Evolutionary conservation across 2,888 invertebrate species (phyloP).

Genomic region (Psylliodes chrysocephalus): DNA sequence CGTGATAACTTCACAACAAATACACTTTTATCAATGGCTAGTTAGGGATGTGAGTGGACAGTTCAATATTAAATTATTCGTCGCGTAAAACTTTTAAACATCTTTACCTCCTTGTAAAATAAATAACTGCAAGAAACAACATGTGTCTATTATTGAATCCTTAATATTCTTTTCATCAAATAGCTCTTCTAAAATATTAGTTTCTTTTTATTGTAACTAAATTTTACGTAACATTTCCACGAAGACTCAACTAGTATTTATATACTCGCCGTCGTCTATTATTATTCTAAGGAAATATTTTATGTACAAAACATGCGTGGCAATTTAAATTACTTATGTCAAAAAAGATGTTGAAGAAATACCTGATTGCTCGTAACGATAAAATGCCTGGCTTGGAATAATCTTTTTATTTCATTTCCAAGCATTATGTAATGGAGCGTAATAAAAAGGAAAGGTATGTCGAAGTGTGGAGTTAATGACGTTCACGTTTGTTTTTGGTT

Average conservation of each 20-base stretch:
- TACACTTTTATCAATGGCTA: too few species aligned
- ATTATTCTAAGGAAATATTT: neutral
- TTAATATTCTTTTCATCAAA: too few species aligned
- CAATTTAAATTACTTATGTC: conserved; percentile 12
- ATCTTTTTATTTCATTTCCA: neutral
- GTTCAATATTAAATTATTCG: too few species aligned
- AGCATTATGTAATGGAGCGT: neutral
- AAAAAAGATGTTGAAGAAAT: conserved; percentile 11
- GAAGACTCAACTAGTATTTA: conserved; percentile 1
- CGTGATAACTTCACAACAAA: too few species aligned
- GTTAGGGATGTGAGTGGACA: too few species aligned
- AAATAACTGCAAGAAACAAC: too few species aligned
- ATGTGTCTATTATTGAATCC: too few species aligned
- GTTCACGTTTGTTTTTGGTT: too few species aligned
- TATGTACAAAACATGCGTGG: conserved; percentile 6
- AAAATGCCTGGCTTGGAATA: neutral
- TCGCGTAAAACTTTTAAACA: too few species aligned
- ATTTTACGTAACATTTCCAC: conserved; percentile 6
- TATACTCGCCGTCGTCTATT: neutral
- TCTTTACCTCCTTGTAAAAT: too few species aligned
- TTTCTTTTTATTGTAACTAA: neutral
- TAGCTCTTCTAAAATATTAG: neutral
- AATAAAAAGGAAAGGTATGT: conserved; percentile 1
- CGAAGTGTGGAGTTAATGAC: neutral
- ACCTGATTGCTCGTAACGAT: conserved; percentile 9